Percentiles rank a stretch among this genome's conserved stretches.
Evolutionary conservation across 2,888 invertebrate species (phyloP).

Genomic region (Coenonympha arcania): DNA sequence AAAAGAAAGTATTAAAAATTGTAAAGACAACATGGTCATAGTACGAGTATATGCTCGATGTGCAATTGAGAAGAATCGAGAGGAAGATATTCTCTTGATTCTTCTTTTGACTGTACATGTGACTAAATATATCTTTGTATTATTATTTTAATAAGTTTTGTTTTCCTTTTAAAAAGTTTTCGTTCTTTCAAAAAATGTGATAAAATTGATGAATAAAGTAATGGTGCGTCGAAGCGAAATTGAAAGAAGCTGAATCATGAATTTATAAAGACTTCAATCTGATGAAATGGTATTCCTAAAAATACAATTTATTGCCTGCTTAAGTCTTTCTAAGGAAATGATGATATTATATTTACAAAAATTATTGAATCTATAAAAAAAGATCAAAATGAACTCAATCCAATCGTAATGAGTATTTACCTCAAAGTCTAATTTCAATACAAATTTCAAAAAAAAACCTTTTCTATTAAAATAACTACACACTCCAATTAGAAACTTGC

Average conservation of each 20-base stretch:
- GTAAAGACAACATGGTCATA: no score
- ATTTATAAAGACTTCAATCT: slow-evolving; percentile 29
- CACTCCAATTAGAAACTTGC: not conserved
- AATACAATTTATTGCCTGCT: not conserved
- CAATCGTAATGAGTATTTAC: no score
- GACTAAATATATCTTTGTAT: no score
- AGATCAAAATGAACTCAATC: no score
- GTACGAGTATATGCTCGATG: no score
- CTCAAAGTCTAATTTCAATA: no score
- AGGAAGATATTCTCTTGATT: not conserved
- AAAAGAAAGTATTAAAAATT: no score
- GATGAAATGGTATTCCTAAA: slow-evolving; percentile 11
- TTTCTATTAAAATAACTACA: no score
- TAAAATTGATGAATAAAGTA: slow-evolving; percentile 11
- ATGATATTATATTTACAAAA: slow-evolving; percentile 12
- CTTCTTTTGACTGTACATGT: slow-evolving; percentile 8
- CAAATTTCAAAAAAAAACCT: no score
- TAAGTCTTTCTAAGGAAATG: not conserved
- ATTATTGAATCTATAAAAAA: slow-evolving; percentile 3
- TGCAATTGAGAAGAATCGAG: no score
- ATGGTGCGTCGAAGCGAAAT: slow-evolving; percentile 24
- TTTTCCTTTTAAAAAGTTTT: not conserved
- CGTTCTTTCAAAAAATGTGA: slow-evolving; percentile 7
- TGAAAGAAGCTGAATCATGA: slow-evolving; percentile 30
- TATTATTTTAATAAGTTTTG: not conserved